Evolutionary conservation across 2,888 invertebrate genomes (phyloP).

Genomic region (Bruchidius siliquastri): DNA sequence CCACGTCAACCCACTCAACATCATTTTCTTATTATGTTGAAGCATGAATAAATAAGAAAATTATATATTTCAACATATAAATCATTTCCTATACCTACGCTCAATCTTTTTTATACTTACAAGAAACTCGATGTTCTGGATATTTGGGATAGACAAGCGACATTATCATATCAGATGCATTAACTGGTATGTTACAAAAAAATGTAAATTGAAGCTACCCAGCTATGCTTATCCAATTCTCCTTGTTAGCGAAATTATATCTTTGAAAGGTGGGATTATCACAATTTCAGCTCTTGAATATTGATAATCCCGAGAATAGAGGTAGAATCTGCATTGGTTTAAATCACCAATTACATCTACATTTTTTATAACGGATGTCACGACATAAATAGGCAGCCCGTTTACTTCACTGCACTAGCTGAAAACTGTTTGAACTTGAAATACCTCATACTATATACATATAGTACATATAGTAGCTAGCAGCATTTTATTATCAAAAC

Average conservation of each 20-base stretch:
- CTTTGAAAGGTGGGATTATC: not conserved
- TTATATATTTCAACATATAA: too few relatives aligned
- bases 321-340: not conserved
- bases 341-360: not conserved
- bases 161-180: not conserved
- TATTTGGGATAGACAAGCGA: conserved; percentile 10
- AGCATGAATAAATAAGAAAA: too few relatives aligned
- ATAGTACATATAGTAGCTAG: too few relatives aligned
- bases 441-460: too few relatives aligned
- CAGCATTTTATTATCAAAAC: too few relatives aligned
- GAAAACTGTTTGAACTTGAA: too few relatives aligned
- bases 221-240: not conserved
- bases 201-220: not conserved
- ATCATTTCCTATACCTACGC: too few relatives aligned
- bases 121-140: conserved; percentile 6
- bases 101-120: conserved; percentile 5
- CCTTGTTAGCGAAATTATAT: not conserved
- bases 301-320: not conserved
- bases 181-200: not conserved
- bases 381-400: not conserved
- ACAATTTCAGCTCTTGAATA: not conserved
- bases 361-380: not conserved
- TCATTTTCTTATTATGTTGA: too few relatives aligned
- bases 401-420: too few relatives aligned
- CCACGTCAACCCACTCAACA: too few relatives aligned